These are phyloP conservation scores for Poeciliopsis paucimaculata DNA, from an alignment of 2,797 vertebrate genomes.

Conservation along the genomic window DNA sequence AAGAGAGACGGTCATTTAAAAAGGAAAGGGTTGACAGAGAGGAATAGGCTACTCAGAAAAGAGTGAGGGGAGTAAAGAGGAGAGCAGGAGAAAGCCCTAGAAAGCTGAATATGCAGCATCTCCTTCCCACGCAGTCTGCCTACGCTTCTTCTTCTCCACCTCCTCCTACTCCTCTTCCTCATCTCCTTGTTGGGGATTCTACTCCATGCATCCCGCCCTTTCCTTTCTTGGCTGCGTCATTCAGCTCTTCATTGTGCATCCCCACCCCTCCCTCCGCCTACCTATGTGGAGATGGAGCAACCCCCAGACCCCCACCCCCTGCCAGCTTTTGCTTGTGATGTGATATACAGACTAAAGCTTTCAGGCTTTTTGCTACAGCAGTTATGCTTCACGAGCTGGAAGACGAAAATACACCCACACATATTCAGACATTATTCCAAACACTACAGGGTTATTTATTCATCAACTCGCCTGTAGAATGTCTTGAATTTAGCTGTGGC, in stretches of 20 bases:
- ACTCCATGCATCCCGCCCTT: constrained; percentile 45
- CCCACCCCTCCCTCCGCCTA: constrained; percentile 43
- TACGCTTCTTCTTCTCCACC: constrained; percentile 56
- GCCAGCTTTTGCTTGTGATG: constrained; percentile 30
- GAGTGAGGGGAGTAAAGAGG: constrained; percentile 13
- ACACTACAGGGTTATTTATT: constrained; percentile 29
- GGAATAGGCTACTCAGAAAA: constrained; percentile 25
- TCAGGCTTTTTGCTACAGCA: constrained; percentile 36
- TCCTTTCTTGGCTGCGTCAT: constrained; percentile 68
- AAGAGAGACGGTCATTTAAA: not conserved
- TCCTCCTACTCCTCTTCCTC: constrained; percentile 41
- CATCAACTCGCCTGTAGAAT: constrained; percentile 17
- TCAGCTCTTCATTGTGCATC: constrained; percentile 52
- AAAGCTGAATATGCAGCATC: constrained; percentile 77
- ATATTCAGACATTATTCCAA: constrained; percentile 26
- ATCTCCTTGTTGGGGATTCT: constrained; percentile 59
- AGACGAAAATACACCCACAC: constrained; percentile 44
- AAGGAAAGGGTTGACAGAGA: not conserved
- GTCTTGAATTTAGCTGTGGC: constrained; percentile 19
- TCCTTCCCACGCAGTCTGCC: constrained; percentile 76
- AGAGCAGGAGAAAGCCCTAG: constrained; percentile 66
- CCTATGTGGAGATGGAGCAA: constrained; percentile 48
- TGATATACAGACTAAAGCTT: constrained; percentile 44
- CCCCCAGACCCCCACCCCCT: constrained; percentile 18
- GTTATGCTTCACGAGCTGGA: constrained; percentile 38